Evolutionary conservation across 2,113 vertebrate species (phyloP), one percentile per base, ranked within the genome.

Genomic region (Willisornis vidua): DNA sequence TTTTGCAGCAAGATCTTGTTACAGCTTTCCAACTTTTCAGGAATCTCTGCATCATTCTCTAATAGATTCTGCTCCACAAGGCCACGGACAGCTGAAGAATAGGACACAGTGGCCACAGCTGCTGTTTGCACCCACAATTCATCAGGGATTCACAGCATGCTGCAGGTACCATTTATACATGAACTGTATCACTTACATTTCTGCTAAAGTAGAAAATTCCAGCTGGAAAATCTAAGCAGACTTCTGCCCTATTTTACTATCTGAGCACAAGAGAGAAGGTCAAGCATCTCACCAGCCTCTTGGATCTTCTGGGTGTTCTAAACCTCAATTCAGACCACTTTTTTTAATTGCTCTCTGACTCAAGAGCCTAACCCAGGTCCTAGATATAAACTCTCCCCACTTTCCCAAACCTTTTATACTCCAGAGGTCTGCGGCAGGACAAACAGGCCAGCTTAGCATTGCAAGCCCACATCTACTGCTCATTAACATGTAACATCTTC

Each of bases 381-480:
- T 72, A 37, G 16, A 10, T 45, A 59, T 63, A 43, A 81, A 66
- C 3, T 62, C 8, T 12, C n/a, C 3, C 13, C 39, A 14, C 17
- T 88, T 90, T 70, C 26, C 22, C 18, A 82, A 82, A 67, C 3
- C 12, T 66, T 87, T 75, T 5, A 3, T 57, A 52, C 77, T 75
- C 54, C 19, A 63, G 19, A n/a, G 3, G 1, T 63, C 61, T 72
- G 16, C 31, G 16, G 19, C 58, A 70, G 35, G 26, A 49, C 11
- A 70, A 1, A 29, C 39, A 82, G 4, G 7, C 8, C 33, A 31
- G 5, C 12, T 59, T 35, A 55, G 26, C 11, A 45, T 0, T 71
- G 10, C 57, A 87, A 87, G 18, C 5, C 25, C 28, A 12, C 15
- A 61, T 15, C 51, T 63, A 45, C 10, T 9, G 7, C 7, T 54